Percentiles rank a stretch among this genome's conserved stretches.
These are phyloP conservation scores for Leptinotarsa juncta DNA, from an alignment of 2,888 invertebrate species.

Conservation along the genomic window DNA sequence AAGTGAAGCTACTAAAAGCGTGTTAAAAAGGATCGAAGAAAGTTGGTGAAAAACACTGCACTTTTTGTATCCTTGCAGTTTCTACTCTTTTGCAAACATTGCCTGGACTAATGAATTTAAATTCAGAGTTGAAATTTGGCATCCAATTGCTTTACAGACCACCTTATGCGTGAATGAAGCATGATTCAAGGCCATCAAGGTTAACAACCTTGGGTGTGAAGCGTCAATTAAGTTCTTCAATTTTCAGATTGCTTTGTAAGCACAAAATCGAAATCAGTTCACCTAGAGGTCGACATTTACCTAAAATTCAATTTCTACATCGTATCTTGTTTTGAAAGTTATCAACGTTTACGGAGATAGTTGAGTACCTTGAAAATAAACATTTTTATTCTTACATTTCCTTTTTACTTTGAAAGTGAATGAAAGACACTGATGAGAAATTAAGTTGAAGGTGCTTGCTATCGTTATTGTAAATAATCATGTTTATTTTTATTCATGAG, in stretches of 20 bases:
- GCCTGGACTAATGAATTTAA: slow-evolving; percentile 8
- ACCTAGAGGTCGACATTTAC: slow-evolving; percentile 33
- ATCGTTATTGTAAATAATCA: slow-evolving; percentile 10
- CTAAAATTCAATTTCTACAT: slow-evolving; percentile 43
- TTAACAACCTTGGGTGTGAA: slow-evolving; percentile 54
- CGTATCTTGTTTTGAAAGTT: slow-evolving; percentile 41
- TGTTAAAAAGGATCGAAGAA: too few relatives aligned
- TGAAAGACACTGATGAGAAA: slow-evolving; percentile 45
- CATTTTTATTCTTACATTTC: slow-evolving; percentile 47
- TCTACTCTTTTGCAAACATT: background rate
- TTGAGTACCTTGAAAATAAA: slow-evolving; percentile 50
- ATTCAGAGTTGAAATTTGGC: slow-evolving; percentile 8
- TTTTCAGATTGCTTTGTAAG: slow-evolving; percentile 28
- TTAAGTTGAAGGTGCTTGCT: slow-evolving; percentile 40
- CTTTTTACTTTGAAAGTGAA: slow-evolving; percentile 48
- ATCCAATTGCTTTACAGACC: slow-evolving; percentile 5
- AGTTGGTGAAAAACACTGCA: too few relatives aligned
- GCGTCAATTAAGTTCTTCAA: slow-evolving; percentile 46
- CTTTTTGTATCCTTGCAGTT: background rate
- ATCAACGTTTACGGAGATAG: slow-evolving; percentile 44
- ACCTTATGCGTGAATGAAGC: slow-evolving; percentile 52
- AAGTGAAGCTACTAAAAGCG: too few relatives aligned
- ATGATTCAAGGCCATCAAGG: slow-evolving; percentile 53
- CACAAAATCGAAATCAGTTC: background rate
- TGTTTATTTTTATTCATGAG: slow-evolving; percentile 17